Base-by-base conservation (phyloP, 2,888 invertebrate species). In the Orthosia gracilis region DNA sequence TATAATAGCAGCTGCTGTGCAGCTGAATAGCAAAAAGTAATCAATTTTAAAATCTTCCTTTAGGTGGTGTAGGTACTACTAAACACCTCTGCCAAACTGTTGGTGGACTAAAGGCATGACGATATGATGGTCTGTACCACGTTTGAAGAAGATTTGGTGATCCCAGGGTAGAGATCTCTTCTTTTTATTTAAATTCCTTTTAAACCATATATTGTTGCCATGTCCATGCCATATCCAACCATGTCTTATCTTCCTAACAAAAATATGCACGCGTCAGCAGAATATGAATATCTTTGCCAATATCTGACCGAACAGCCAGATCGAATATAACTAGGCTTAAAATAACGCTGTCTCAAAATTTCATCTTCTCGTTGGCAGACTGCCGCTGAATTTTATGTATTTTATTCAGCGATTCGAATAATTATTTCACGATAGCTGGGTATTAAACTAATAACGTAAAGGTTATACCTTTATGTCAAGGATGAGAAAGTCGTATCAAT, bases 301-400 rank as follows among this genome's bases (percentile, higher is more conserved):
- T 57, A 66, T 54, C 74, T 73, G 57, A 47, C 62, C 52, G n/a
- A 40, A 12, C 45, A 54, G 13, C 59, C 63, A 26, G 61, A 68
- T 68, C 31, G 54, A 68, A 68, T 64, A 59, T 67, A 31, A 54
- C 45, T 50, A 47, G 45, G 55, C 52, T 62, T 55, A 55, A 65
- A 79, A 72, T 54, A 72, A 1, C 49, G 45, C 26, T 78, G 67
- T 31, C 67, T 78, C 45, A 26, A 80, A 78, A 78, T 78, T 78
- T 78, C 59, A 68, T 78, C 75, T 61, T 59, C 55, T 49, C 54
- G 49, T 47, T 80, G 78, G 80, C 80, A 80, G 26, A 47, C 13
- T 68, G 78, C 75, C 63, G 57, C 11, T 52, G 67, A 50, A 45
- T 80, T 68, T 80, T 47, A 80, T 67, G 57, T 74, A 80, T 52